phyloP scores from a whole-genome alignment of 2,888 invertebrate species.

The Drosophila algonquin region DNA sequence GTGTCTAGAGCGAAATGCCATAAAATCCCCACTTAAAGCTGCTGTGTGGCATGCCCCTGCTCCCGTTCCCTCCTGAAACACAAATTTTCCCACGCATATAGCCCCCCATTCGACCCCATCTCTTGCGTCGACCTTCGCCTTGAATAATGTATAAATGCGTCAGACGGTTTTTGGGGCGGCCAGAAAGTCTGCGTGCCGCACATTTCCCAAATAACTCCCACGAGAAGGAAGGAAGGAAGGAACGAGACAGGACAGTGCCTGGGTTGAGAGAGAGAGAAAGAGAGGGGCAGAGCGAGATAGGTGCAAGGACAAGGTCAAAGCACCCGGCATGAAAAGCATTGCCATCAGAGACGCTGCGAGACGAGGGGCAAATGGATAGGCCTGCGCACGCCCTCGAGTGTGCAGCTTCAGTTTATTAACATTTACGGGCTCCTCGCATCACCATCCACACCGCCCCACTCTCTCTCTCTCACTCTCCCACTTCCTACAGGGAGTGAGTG shows the following conservation, averaged over 20 bases:
- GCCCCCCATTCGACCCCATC: constrained; percentile 2
- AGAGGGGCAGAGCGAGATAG: constrained; percentile 16
- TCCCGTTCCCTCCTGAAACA: neutral
- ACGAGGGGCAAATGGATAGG: constrained; percentile 38
- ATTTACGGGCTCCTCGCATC: constrained; percentile 56
- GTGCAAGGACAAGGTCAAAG: constrained; percentile 80
- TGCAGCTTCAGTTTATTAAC: constrained; percentile 71
- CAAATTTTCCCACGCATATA: constrained; percentile 72
- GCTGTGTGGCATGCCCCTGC: neutral
- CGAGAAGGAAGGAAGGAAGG: constrained; percentile 43
- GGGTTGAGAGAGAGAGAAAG: constrained; percentile 7
- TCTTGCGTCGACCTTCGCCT: constrained; percentile 58
- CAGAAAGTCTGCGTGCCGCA: constrained; percentile 69
- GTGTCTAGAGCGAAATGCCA: constrained; percentile 70
- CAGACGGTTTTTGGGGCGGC: constrained; percentile 45
- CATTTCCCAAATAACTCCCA: constrained; percentile 76
- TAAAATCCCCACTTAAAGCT: constrained; percentile 72
- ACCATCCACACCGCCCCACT: neutral
- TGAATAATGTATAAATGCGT: constrained; percentile 74
- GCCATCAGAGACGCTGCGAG: neutral
- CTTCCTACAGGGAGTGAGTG: neutral
- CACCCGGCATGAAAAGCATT: constrained; percentile 60
- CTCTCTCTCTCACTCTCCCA: neutral
- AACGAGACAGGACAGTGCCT: neutral
- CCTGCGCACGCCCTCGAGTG: constrained; percentile 38